phyloP scores from a whole-genome alignment of 2,888 invertebrate species.

The Anorthoa munda region DNA sequence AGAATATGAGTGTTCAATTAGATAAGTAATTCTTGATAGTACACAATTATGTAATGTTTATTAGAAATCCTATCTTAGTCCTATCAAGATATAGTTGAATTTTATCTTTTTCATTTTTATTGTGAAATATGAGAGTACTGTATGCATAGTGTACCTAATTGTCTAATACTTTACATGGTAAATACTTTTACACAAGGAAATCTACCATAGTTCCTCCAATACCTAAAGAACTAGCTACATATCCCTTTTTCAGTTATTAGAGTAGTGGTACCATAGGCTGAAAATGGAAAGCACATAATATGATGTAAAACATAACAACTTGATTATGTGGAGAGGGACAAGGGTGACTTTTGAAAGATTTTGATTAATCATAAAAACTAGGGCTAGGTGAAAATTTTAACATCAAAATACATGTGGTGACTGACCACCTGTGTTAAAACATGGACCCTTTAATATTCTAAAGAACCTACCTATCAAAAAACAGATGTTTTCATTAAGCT shows the following conservation, averaged over 20 bases:
- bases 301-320: neutral
- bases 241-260: neutral
- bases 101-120: neutral
- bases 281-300: neutral
- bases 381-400: neutral
- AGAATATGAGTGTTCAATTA: conserved; percentile 31
- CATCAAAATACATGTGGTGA: neutral
- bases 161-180: neutral
- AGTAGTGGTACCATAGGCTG: too few species aligned
- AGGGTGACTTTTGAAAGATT: neutral
- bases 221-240: neutral
- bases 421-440: neutral
- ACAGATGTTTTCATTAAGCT: neutral
- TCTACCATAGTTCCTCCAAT: neutral
- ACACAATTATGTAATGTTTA: conserved; percentile 25
- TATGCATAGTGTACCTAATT: neutral
- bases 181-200: neutral
- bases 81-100: conserved; percentile 11
- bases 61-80: neutral
- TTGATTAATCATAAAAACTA: neutral
- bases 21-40: conserved; percentile 20
- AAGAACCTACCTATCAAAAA: neutral
- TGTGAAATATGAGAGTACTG: neutral
- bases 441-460: too few species aligned
- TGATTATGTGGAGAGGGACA: neutral